A percentile compares a stretch with the other conserved stretches of the same genome.
phyloP scores from a whole-genome alignment of 2,888 invertebrate genomes.

The Diarsia mendica region DNA sequence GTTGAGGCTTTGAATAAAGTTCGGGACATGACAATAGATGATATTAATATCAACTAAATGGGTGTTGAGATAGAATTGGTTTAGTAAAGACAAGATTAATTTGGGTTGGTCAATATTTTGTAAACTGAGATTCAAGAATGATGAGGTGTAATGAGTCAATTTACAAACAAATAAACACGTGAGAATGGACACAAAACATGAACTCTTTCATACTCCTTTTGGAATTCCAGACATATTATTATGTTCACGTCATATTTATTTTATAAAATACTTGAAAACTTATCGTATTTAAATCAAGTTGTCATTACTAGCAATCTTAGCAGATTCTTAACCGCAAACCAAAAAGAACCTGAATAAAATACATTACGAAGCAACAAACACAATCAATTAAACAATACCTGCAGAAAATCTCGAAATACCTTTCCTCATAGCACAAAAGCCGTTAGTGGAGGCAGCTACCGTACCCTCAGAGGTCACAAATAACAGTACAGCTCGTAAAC shows the following conservation, averaged over 20 bases:
- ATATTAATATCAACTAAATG: slow-evolving; percentile 70
- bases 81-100: slow-evolving; percentile 63
- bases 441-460: slow-evolving; percentile 65
- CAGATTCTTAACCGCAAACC: background rate
- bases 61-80: slow-evolving; percentile 63
- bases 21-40: slow-evolving; percentile 72
- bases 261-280: background rate
- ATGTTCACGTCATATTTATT: background rate
- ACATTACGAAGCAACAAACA: background rate
- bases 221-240: background rate
- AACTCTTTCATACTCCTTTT: background rate
- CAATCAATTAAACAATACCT: slow-evolving; percentile 49
- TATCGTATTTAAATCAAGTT: background rate
- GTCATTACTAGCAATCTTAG: background rate
- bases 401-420: slow-evolving; percentile 50
- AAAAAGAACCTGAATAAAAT: slow-evolving; percentile 4
- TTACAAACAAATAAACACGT: slow-evolving; percentile 26
- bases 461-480: slow-evolving; percentile 83
- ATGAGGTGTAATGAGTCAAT: slow-evolving; percentile 57
- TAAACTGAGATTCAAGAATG: slow-evolving; percentile 51
- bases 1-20: slow-evolving; percentile 74
- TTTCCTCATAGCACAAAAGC: slow-evolving; percentile 63
- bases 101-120: slow-evolving; percentile 62
- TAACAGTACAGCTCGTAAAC: slow-evolving; percentile 88
- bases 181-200: background rate